Evolutionary conservation across 2,888 invertebrate species (phyloP).

Genomic region (Eupithecia dodoneata): DNA sequence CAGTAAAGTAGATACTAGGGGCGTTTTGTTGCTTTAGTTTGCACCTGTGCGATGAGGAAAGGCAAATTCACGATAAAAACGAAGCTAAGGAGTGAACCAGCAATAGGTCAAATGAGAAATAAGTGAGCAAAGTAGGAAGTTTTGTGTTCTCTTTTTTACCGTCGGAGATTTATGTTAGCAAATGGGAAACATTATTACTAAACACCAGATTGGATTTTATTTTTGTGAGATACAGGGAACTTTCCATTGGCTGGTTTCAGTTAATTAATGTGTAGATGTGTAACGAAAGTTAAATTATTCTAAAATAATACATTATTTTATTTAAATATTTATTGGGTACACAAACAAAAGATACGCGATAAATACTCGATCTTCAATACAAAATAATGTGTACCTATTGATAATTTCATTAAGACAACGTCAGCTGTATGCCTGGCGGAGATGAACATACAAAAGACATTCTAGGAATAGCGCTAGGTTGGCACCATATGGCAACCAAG

Average conservation of each 20-base stretch:
- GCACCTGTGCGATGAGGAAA: slow-evolving; percentile 60
- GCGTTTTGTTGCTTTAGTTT: slow-evolving; percentile 60
- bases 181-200: slow-evolving; percentile 7
- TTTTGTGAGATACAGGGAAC: background rate
- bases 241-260: background rate
- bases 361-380: too few relatives aligned
- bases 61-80: slow-evolving; percentile 40
- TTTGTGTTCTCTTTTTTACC: background rate
- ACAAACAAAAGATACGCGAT: too few relatives aligned
- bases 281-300: too few relatives aligned
- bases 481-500: background rate
- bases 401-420: background rate
- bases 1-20: slow-evolving; percentile 21
- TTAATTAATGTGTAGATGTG: background rate
- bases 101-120: slow-evolving; percentile 19
- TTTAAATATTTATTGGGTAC: too few relatives aligned
- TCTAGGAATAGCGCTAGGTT: background rate
- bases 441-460: background rate
- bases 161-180: slow-evolving; percentile 5
- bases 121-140: slow-evolving; percentile 10
- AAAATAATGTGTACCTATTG: background rate
- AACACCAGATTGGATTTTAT: background rate
- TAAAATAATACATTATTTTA: too few relatives aligned
- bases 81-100: slow-evolving; percentile 21
- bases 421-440: background rate